Percentiles rank a stretch among this genome's conserved stretches.
These are phyloP conservation scores for Microctenopoma lineatum DNA, from an alignment of 2,797 vertebrate species.

Conservation along the genomic window DNA sequence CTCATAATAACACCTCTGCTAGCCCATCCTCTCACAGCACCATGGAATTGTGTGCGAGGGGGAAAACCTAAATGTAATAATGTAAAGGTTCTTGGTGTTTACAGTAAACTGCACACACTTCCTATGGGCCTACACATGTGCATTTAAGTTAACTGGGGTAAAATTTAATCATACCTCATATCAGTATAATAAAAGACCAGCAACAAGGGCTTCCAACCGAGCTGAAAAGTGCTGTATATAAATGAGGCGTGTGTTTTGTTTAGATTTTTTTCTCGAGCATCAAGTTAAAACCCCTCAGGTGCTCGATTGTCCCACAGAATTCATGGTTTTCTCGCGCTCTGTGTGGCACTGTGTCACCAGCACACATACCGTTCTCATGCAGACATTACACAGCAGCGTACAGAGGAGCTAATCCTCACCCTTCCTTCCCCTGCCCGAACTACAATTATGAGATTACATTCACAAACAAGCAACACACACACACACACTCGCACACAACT, in stretches of 20 bases:
- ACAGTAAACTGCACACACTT: background rate
- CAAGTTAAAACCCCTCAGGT: constrained; percentile 52
- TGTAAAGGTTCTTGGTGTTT: background rate
- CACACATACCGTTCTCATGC: constrained; percentile 65
- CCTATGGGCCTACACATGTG: background rate
- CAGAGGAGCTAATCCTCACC: constrained; percentile 73
- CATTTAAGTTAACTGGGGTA: background rate
- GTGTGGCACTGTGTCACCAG: constrained; percentile 66
- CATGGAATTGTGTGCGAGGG: no score
- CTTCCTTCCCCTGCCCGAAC: constrained; percentile 74
- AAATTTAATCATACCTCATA: constrained; percentile 3
- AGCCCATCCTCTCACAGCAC: no score
- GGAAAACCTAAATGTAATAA: background rate
- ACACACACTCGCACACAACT: constrained; percentile 36
- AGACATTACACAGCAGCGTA: constrained; percentile 62
- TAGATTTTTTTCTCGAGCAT: constrained; percentile 20
- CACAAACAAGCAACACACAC: constrained; percentile 61
- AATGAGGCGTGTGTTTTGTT: background rate
- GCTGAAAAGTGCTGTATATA: constrained; percentile 23
- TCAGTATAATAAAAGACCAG: background rate
- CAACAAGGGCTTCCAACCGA: constrained; percentile 16
- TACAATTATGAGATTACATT: constrained; percentile 77
- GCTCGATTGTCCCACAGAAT: constrained; percentile 53
- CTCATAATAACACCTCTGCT: no score
- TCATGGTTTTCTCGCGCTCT: constrained; percentile 59